Evolutionary conservation across 2,797 vertebrate species (phyloP), one percentile per base, ranked within the genome.

Genomic region (Peromyscus attwateri): DNA sequence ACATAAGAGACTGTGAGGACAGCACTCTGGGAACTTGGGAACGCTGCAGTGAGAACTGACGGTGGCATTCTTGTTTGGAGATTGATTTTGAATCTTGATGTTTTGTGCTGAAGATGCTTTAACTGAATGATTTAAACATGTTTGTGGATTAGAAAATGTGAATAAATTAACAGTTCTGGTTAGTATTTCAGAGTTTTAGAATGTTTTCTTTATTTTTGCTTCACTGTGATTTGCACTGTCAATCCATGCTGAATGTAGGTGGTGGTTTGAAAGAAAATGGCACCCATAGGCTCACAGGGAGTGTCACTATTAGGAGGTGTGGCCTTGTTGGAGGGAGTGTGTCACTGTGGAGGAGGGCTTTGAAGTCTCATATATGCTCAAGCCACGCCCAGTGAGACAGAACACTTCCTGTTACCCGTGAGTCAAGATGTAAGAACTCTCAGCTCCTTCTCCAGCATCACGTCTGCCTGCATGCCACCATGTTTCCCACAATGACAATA

Each of bases 31-130:
- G 29, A 40, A 43, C 55, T 34, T 16, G 68, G 79, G 80, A 75
- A 76, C 7, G 25, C 55, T 34, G 77, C 66, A 6, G 57, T 16
- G 1, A 60, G 55, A 80, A 27, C 52, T 27, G 73, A 77, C 95
- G 95, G 73, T 83, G 96, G 92, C 46, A 13, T 95, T 37, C 10
- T 46, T 95, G 57, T 87, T 43, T 23, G 43, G 91, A 40, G 75
- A 75, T 49, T 46, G 68, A 91, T 87, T 68, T 27, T 62, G 73
- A 88, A 40, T 82, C 60, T 60, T 37, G 21, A 64, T 37, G 89
- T 13, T 73, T 6, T 31, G 8, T 89, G 73, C 73, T 40, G 37
- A 52, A 70, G 57, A 79, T n/a, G 10, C 23, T 73, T 40, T 64
- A 75, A 90, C 5, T 75, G 68, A 40, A 23, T 17, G 40, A 87